These are phyloP conservation scores for Syrphus vitripennis DNA, from an alignment of 2,888 invertebrate species.

Conservation along the genomic window DNA sequence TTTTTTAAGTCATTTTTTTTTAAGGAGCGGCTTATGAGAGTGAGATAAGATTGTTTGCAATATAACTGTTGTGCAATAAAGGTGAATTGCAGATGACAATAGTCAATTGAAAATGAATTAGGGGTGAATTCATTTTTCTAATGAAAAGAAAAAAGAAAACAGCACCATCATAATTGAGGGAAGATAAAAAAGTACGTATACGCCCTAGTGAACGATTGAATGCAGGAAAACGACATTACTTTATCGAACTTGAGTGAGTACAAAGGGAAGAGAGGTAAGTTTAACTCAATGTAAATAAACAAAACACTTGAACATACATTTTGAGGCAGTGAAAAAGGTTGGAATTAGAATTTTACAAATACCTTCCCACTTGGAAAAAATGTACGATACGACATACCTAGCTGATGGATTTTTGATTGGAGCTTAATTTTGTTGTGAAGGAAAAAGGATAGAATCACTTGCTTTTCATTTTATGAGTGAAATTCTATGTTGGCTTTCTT, in stretches of 20 bases:
- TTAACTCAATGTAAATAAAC: slow-evolving; percentile 14
- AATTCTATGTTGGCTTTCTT: too few relatives aligned
- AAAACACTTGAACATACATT: background rate
- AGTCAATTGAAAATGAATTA: slow-evolving; percentile 29
- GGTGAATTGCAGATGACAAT: slow-evolving; percentile 18
- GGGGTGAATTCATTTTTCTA: background rate
- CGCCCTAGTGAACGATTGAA: slow-evolving; percentile 5
- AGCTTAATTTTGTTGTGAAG: too few relatives aligned
- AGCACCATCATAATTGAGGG: background rate
- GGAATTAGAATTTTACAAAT: background rate
- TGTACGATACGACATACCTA: too few relatives aligned
- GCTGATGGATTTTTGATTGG: too few relatives aligned
- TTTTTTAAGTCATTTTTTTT: background rate
- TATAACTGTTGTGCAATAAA: background rate
- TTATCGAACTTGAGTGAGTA: background rate
- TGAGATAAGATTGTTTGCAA: slow-evolving; percentile 14
- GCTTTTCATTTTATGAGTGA: too few relatives aligned
- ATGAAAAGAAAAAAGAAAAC: background rate
- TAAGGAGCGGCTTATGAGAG: slow-evolving; percentile 9
- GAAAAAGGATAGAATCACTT: too few relatives aligned
- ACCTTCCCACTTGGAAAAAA: too few relatives aligned
- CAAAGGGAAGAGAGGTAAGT: background rate
- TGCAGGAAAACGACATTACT: background rate
- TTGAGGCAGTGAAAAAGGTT: background rate
- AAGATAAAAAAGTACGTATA: background rate